Evolutionary conservation across 1,140 invertebrate genomes (phyloP), one percentile per base, ranked within the genome.

Genomic region (Cyclargus thomasi): DNA sequence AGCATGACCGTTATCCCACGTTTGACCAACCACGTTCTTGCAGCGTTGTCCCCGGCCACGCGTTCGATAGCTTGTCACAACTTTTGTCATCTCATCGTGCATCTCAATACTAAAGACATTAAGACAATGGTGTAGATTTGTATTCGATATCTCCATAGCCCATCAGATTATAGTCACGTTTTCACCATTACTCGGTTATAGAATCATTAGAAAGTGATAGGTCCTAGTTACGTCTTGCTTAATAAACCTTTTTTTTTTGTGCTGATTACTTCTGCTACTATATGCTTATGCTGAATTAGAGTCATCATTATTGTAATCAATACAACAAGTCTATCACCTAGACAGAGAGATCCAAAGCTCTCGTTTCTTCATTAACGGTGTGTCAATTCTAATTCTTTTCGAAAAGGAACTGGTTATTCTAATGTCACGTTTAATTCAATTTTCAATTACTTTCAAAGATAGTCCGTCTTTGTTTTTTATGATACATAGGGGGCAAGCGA

Each of bases 121-220:
- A 55, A 55, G n/a, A 59, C 55, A 59, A 59, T 59, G 55, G 55
- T 59, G 55, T 21, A 59, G 55, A 59, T 59, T 55, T 59, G 17
- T 20, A 21, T 59, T 59, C 55, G 55, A 59, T 59, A 59, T 21
- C 55, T 1, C 55, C 55, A 59, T 59, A n/a, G 17, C 21, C 10
- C 17, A 73, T 66, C 70, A 72, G 71, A 77, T 79, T 74, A 72
- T 68, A 74, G 79, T 81, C 79, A 81, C 77, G 77, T 77, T 69
- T 73, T 70, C 53, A 62, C 68, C 75, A 78, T 79, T 77, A 81
- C 70, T 47, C 64, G 68, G 71, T 73, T 74, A 73, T 66, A 67
- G 73, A 70, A 68, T 65, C 63, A 71, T 71, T 71, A 71, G 70
- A 71, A 71, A 71, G 70, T 68, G 70, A 71, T 71, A 71, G 55